Evolutionary conservation across 1,140 invertebrate genomes (phyloP), one percentile per base, ranked within the genome.

Genomic region (Chrysomallon squamiferum): DNA sequence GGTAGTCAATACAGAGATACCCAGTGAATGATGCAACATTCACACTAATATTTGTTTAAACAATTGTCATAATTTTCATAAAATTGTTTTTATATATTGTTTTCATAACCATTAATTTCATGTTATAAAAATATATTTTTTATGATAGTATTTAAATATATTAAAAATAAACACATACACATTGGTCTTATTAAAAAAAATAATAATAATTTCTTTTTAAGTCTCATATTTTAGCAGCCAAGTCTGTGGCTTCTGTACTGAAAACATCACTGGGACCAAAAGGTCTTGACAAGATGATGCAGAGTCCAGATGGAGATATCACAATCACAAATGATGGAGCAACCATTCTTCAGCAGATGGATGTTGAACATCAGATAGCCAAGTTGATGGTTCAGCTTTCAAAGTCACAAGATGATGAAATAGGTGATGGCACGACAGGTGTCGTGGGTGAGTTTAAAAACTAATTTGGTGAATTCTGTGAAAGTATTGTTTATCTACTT

Each of bases 401-500:
- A 15, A 96, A 99, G 84, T 98, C 96, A 64, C 97, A 99, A 85
- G 98, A 99, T 87, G 96, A 99, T 88, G 98, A 99, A 88, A 99
- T 99, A 82, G 97, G 98, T 27, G 98, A 99, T 89, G 98, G 98
- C 45, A 99, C 98, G 15, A 99, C 98, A 61, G 97, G 97, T 29
- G 98, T 99, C 78, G 97, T 99, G 63, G 94, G 90, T 91, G 77
- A 74, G 85, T 66, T 29, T 18, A 20, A 9, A 13, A n/a, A 7
- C 6, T 13, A 15, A 27, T 6, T 56, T 6, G 25, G 15, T 56
- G 9, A 27, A 56, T 27, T 27, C n/a, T n/a, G n/a, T n/a, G n/a
- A n/a, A n/a, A 43, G n/a, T 11, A 43, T 11, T n/a, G n/a, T 43
- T 43, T 43, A 11, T 43, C 9, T 43, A 11, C n/a, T 43, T 11